A percentile compares a stretch with the other conserved stretches of the same genome.
phyloP scores from a whole-genome alignment of 2,113 vertebrate genomes.

The Chloropsis cyanopogon region DNA sequence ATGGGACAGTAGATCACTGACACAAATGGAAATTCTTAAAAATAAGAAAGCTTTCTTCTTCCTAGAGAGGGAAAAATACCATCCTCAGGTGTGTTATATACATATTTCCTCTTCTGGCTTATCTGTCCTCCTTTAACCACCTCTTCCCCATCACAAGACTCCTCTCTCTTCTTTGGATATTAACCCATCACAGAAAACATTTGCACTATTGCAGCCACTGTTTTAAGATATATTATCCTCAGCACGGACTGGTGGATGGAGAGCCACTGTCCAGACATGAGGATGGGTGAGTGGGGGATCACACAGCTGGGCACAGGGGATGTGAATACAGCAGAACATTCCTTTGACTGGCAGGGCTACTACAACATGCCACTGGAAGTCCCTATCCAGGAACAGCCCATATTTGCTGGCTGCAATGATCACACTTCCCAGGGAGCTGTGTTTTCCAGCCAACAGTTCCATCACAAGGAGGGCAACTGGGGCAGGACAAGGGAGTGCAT shows the following conservation, averaged over 20 bases:
- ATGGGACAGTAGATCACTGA: not conserved
- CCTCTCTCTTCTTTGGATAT: not conserved
- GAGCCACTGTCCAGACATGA: not conserved
- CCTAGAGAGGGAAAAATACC: not conserved
- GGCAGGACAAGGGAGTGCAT: not conserved
- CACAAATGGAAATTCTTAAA: not conserved
- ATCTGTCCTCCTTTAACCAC: not conserved
- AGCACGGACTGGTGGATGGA: not conserved
- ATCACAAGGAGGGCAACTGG: not conserved
- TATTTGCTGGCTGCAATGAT: not conserved
- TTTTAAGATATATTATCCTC: not conserved
- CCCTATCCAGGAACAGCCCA: not conserved
- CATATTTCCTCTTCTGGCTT: not conserved
- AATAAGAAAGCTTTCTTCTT: not conserved
- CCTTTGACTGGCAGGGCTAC: not conserved
- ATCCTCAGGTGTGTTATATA: not conserved
- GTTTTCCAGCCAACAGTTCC: not conserved
- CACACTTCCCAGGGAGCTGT: not conserved
- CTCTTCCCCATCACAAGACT: not conserved
- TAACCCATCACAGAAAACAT: not conserved
- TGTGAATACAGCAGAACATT: not conserved
- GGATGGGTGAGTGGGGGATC: not conserved
- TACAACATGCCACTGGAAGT: fast-evolving
- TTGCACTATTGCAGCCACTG: not conserved
- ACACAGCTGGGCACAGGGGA: fast-evolving